These are phyloP conservation scores for Erythrocercus mccallii DNA, from an alignment of 2,113 vertebrate genomes.

Conservation along the genomic window DNA sequence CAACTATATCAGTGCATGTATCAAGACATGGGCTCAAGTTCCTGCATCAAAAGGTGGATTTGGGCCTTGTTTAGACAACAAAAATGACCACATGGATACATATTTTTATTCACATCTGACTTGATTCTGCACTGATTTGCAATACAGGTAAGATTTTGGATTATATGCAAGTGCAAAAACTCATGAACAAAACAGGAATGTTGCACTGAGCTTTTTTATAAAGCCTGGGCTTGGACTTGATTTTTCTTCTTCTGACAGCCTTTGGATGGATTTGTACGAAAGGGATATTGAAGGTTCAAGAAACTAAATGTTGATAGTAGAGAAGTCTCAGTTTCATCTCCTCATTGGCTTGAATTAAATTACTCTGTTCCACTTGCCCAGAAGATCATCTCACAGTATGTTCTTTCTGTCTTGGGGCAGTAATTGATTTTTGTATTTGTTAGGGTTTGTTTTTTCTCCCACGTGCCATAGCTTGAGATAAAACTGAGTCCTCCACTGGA, in stretches of 20 bases:
- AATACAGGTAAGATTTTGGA: neutral
- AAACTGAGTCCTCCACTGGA: neutral
- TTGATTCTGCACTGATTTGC: neutral
- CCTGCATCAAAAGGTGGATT: neutral
- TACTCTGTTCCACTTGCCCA: neutral
- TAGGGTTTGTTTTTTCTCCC: accelerated
- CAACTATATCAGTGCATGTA: neutral
- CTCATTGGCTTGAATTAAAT: neutral
- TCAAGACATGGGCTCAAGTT: neutral
- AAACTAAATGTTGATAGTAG: neutral
- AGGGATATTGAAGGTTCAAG: neutral
- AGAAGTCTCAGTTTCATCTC: neutral
- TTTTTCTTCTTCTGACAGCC: neutral
- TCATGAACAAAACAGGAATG: neutral
- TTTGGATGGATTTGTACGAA: neutral
- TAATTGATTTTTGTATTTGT: neutral
- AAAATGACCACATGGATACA: neutral
- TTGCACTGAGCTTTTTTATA: neutral
- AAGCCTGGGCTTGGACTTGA: neutral
- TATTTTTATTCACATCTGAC: neutral
- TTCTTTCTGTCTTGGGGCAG: neutral
- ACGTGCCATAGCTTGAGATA: neutral
- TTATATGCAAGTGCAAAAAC: neutral
- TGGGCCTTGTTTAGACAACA: neutral
- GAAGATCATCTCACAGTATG: neutral